Evolutionary conservation across 35 echinoderm and acorn worm species (phyloP).

Genomic region (Acanthaster planci): DNA sequence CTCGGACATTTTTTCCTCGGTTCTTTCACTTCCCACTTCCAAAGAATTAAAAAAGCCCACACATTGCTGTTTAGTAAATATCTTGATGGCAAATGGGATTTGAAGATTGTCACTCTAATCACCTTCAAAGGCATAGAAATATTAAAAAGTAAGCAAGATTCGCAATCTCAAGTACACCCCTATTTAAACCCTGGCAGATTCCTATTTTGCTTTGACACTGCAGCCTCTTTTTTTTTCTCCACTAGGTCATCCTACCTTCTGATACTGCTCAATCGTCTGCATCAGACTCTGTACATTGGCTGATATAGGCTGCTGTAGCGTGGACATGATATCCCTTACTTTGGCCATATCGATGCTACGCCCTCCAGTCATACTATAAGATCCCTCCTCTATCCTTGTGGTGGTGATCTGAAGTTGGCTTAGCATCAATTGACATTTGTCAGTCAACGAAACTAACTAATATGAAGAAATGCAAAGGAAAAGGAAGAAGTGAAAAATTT

Average conservation of each 20-base stretch:
- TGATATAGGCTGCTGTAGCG: constrained; percentile 45
- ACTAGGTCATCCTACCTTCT: constrained; percentile 43
- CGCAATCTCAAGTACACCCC: too few relatives aligned
- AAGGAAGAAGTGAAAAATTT: not conserved
- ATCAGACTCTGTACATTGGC: constrained; percentile 67
- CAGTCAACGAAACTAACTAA: constrained; percentile 61
- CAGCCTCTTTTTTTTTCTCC: too few relatives aligned
- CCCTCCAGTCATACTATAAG: not conserved
- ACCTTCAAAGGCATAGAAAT: too few relatives aligned
- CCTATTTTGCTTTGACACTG: too few relatives aligned
- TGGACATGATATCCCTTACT: constrained; percentile 60
- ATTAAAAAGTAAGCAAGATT: too few relatives aligned
- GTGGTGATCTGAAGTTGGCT: constrained; percentile 8
- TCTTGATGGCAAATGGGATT: too few relatives aligned
- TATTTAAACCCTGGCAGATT: too few relatives aligned
- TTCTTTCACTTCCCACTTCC: too few relatives aligned
- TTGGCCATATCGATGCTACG: constrained; percentile 56
- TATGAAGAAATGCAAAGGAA: not conserved
- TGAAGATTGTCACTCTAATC: too few relatives aligned
- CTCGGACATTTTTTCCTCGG: too few relatives aligned
- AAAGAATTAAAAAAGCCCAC: too few relatives aligned
- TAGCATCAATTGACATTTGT: constrained; percentile 41
- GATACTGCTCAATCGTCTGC: constrained; percentile 68
- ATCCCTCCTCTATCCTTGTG: constrained; percentile 5
- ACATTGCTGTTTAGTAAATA: too few relatives aligned